Evolutionary conservation across 2,888 invertebrate species (phyloP), one percentile per base, ranked within the genome.

Genomic region (Anodontia alba): DNA sequence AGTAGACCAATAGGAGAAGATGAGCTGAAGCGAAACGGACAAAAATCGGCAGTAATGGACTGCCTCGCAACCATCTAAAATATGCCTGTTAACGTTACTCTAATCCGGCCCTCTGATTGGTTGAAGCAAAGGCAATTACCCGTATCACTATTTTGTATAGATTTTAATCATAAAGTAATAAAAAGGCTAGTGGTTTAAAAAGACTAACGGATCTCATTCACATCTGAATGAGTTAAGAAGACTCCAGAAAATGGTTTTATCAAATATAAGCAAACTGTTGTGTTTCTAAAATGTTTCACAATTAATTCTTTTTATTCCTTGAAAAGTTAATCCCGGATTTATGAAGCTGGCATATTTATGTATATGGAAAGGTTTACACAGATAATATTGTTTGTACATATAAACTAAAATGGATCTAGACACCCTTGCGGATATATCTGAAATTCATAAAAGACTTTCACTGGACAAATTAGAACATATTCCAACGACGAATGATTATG

Each of bases 111-210:
- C 33, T 78, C 29, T 78, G 68, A 82, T 82, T 82, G 81, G 81
- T 49, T 75, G 46, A 62, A 17, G 51, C n/a, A 33, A 20, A 76
- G 46, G 62, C 73, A 82, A 38, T 62, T 71, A 82, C 78, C 81
- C 78, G 77, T 78, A 70, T 38, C 78, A 33, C 2, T 62, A 17
- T 29, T 1, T 33, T 62, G 5, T 8, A 33, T 33, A 62, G n/a
- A 62, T 33, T 62, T 62, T 29, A 62, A 62, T 62, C 62, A 31
- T 33, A 62, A 33, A 33, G 31, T 17, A 33, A 62, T 62, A 62
- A 62, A 62, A 10, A 23, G 20, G 1, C 3, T 62, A 33, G 62
- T 33, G 26, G 33, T 29, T 62, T 33, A 33, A 33, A 62, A 62
- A 62, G 62, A 29, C 62, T 62, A 62, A 62, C 62, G 62, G 62